Evolutionary conservation across 2,888 invertebrate genomes (phyloP).

Genomic region (Thysanoteuthis rhombus): DNA sequence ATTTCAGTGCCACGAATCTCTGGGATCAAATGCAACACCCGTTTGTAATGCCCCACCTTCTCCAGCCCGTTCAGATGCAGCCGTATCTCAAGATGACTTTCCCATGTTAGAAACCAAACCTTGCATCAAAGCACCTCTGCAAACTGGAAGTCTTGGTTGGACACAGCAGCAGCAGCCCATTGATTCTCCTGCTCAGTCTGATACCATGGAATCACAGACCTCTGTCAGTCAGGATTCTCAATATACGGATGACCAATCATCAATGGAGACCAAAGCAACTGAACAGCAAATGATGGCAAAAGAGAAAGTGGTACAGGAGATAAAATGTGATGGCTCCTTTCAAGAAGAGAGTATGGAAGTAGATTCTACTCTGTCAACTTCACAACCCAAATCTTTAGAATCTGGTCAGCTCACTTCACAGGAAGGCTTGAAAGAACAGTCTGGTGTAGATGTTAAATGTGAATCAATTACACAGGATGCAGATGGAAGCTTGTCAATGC

Average conservation of each 20-base stretch:
- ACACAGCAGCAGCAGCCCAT: neutral
- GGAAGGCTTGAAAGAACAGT: neutral
- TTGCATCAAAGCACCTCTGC: neutral
- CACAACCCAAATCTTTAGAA: neutral
- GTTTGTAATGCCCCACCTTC: slow-evolving; percentile 24
- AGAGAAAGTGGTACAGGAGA: neutral
- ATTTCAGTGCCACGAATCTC: slow-evolving; percentile 20
- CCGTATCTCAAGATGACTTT: slow-evolving; percentile 1
- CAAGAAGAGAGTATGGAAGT: slow-evolving; percentile 23
- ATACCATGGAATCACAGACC: slow-evolving; percentile 23
- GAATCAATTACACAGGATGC: neutral
- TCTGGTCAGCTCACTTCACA: neutral
- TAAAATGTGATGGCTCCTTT: neutral
- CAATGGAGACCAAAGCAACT: neutral
- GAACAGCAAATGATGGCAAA: neutral
- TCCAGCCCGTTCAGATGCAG: slow-evolving; percentile 25
- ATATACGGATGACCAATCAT: slow-evolving; percentile 20
- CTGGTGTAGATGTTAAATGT: neutral
- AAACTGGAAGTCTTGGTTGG: neutral
- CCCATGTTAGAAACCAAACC: neutral
- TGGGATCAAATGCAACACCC: slow-evolving; percentile 1
- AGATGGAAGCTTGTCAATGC: neutral
- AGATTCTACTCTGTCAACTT: neutral
- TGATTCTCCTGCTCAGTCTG: slow-evolving; percentile 14
- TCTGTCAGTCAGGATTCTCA: slow-evolving; percentile 13